Evolutionary conservation across 2,113 vertebrate species (phyloP), one percentile per base, ranked within the genome.

Genomic region (Oreochromis tanganicae): DNA sequence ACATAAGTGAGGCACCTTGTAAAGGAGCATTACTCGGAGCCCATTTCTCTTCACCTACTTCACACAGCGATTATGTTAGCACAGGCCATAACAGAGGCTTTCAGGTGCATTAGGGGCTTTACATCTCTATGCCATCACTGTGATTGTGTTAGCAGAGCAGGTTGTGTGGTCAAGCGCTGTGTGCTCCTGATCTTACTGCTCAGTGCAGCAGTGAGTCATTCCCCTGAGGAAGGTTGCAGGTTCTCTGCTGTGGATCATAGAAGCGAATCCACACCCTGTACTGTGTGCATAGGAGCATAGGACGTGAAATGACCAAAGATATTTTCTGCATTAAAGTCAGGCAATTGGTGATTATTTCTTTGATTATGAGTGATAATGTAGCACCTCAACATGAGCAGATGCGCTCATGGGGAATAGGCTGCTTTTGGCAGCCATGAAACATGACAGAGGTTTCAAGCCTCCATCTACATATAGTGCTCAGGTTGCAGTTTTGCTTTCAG

Each of bases 31-130:
- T 78, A 6, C 46, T n/a, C 73, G 7, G 46, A 50, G 73, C 9
- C 73, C 73, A 50, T 78, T 78, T 78, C 46, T 52, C 73, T 78
- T 78, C 73, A 52, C 46, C 46, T 78, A 52, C 73, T 78, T 52
- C 27, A 78, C 46, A 52, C 46, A 34, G 27, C 17, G 10, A 52
- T 78, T 52, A 78, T 52, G 73, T 52, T 78, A 78, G 46, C 1
- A 12, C 17, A 52, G 73, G 73, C 4, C 1, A 19, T 78, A n/a
- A 52, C 46, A 52, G 16, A 78, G 46, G 46, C 73, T 78, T 78
- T 52, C 5, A 1, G 73, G 27, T 52, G 46, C 5, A 32, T 78
- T 78, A 78, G 10, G 17, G 4, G 73, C 46, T 78, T 78, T 78
- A 78, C 46, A 34, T 32, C 46, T 52, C 73, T 52, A 52, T 50